Base-by-base conservation (phyloP, 2,888 invertebrate species). In the Hirudinaria manillensis region DNA sequence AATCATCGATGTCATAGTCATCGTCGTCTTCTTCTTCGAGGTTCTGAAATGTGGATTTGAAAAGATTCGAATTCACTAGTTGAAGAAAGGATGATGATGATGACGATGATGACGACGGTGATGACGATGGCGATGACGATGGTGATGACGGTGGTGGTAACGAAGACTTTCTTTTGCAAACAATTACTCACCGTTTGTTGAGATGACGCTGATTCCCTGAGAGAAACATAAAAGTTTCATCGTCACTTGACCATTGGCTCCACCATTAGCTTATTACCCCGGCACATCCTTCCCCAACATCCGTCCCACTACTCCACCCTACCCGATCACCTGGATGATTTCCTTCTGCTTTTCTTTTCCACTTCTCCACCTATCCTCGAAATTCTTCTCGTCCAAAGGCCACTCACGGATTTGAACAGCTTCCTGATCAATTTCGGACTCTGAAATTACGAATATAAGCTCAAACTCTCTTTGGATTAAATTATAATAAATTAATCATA, bases 391-490 rank as follows among this genome's bases (percentile, higher is more conserved):
- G 67, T 10, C 67, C 67, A 67, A 21, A 67, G 16, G 3, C 32
- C 67, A 67, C 67, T 67, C 24, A 67, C 67, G 7, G 32, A 32
- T 29, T 32, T 67, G 29, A 67, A 32, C 4, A 67, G 16, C 32
- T 67, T 67, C 24, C 21, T 32, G 19, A 67, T 32, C 29, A 67
- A 21, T 24, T 67, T 67, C 21, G 67, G 67, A 29, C 32, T 67
- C 67, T 67, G 67, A 4, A 56, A 6, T 38, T 38, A 38, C 38
- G 38, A 38, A 6, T 38, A 38, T 3, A 38, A 6, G 3, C 38
- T 38, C 3, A 6, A 6, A 3, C 38, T 38, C 38, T 38, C 38
- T 6, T 38, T 38, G 10, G 38, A 3, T 6, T 38, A 6, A 10
- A 38, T 38, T 38, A 38, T 38, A 3, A 38, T 38, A 10, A 10